Evolutionary conservation across 92 coral and sea anemone genomes (phyloP).

Genomic region (Phymanthus crucifer): DNA sequence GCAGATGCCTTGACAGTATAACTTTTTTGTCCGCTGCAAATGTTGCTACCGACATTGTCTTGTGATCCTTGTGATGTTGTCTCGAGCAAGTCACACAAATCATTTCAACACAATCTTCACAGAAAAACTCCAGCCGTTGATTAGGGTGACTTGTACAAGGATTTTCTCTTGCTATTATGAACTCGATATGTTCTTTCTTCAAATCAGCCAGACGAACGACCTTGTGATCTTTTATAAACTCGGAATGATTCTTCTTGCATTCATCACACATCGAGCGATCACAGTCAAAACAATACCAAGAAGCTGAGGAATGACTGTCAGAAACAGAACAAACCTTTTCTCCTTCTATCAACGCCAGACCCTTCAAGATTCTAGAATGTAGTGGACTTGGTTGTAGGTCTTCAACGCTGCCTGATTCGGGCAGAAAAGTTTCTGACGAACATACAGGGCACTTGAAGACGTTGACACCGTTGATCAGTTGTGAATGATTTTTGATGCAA

Average conservation of each 20-base stretch:
- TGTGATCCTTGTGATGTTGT: background rate
- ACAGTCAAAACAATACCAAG: conserved; percentile 9
- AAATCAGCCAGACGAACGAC: background rate
- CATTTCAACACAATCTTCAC: background rate
- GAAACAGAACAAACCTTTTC: conserved; percentile 14
- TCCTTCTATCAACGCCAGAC: background rate
- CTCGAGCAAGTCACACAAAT: background rate
- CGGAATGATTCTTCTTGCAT: background rate
- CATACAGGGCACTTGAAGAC: background rate
- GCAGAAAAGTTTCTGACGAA: background rate
- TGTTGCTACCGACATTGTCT: background rate
- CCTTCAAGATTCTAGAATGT: background rate
- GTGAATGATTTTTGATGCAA: background rate
- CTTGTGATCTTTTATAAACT: background rate
- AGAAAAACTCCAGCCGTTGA: background rate
- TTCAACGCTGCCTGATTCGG: background rate
- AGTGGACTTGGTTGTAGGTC: background rate
- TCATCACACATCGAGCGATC: background rate
- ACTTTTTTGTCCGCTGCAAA: background rate
- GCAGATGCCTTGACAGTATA: background rate
- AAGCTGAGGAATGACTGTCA: conserved; percentile 10
- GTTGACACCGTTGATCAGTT: background rate
- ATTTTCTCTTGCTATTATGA: background rate
- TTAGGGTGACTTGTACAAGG: background rate
- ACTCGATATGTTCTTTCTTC: background rate